These are phyloP conservation scores for Cervus canadensis DNA, from an alignment of 2,113 vertebrate genomes.

Conservation along the genomic window DNA sequence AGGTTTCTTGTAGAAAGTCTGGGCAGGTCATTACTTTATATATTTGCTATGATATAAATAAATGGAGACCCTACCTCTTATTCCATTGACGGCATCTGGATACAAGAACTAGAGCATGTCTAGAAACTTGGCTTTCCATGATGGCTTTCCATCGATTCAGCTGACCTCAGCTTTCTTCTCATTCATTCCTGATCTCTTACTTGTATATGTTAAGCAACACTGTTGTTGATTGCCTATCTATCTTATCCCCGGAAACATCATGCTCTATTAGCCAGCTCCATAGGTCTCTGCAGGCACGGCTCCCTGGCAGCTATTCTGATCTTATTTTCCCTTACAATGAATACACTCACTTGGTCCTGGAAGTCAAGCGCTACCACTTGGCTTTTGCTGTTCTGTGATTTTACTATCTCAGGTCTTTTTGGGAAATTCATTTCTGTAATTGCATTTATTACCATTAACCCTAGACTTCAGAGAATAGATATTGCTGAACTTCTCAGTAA, in stretches of 20 bases:
- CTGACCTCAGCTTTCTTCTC: not conserved
- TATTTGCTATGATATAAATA: not conserved
- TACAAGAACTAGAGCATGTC: not conserved
- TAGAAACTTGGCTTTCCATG: not conserved
- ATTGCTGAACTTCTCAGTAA: not conserved
- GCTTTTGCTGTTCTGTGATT: not conserved
- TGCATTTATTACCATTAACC: not conserved
- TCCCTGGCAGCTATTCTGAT: not conserved
- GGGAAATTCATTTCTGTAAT: not conserved
- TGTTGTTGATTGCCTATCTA: no score
- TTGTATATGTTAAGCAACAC: not conserved
- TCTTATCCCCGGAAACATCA: not conserved
- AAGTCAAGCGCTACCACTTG: not conserved
- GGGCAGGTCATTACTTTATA: not conserved
- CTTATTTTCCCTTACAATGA: not conserved
- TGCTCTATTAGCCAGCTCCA: not conserved
- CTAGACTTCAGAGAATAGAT: not conserved
- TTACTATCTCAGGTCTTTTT: not conserved
- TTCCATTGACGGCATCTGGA: not conserved
- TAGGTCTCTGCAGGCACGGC: not conserved
- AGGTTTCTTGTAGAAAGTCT: not conserved
- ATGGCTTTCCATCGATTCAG: not conserved
- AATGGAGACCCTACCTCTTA: not conserved
- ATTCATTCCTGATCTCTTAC: not conserved
- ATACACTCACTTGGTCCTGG: not conserved